These are phyloP conservation scores for Tauraco hartlaubi DNA, from an alignment of 2,797 vertebrate species.

Conservation along the genomic window DNA sequence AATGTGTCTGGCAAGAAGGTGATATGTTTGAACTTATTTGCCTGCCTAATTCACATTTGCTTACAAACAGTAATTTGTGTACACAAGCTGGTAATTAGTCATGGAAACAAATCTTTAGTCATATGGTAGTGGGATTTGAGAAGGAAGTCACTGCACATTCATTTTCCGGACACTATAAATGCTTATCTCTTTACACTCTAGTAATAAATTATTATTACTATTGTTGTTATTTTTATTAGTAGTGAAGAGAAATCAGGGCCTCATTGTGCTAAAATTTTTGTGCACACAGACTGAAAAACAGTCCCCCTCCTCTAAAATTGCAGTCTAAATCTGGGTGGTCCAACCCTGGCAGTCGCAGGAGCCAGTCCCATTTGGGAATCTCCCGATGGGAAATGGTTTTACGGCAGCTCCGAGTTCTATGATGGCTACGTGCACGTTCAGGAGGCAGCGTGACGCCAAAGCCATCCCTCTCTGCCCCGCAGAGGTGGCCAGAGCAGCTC, in stretches of 20 bases:
- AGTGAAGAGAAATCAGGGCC: constrained; percentile 17
- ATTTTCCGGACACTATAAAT: background rate
- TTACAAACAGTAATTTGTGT: constrained; percentile 25
- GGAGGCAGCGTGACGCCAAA: background rate
- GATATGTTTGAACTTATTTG: background rate
- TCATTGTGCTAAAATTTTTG: background rate
- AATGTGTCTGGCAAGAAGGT: background rate
- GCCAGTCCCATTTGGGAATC: background rate
- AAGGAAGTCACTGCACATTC: background rate
- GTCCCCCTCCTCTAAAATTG: background rate
- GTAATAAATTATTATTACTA: constrained; percentile 15
- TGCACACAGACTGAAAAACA: background rate
- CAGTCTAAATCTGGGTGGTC: constrained; percentile 47
- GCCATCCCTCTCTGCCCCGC: background rate
- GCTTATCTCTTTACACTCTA: background rate
- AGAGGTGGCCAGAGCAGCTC: background rate
- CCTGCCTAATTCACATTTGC: background rate
- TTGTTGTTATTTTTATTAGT: constrained; percentile 49
- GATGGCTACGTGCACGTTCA: rapidly evolving
- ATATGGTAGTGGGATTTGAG: constrained; percentile 3
- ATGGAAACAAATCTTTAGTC: background rate
- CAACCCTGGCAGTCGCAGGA: background rate
- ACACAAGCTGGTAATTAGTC: constrained; percentile 12
- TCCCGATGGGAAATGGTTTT: background rate
- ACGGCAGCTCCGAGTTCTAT: background rate